Percentiles rank a stretch among this genome's conserved stretches.
Conservation (phyloP, 2,888 invertebrate genomes). For the Chloromyia formosa region DNA sequence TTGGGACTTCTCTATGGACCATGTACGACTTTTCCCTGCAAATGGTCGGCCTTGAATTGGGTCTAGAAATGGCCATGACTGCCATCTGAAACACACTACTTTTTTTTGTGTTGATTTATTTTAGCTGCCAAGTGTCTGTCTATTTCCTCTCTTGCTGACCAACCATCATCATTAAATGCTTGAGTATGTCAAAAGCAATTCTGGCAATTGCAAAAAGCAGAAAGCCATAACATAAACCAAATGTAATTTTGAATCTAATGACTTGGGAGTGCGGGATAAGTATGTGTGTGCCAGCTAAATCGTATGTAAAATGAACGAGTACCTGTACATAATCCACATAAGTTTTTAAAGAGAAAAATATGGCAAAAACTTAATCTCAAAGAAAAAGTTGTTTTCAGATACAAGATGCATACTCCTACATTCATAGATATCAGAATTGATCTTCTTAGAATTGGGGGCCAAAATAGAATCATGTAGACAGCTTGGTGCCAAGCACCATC, state of each 20-base stretch:
- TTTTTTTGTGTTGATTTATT: background rate
- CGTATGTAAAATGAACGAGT: too few species aligned
- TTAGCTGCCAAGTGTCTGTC: background rate
- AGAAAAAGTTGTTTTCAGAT: background rate
- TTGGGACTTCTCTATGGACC: background rate
- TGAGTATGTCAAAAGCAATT: constrained; percentile 23
- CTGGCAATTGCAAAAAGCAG: constrained; percentile 2
- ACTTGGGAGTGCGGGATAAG: too few species aligned
- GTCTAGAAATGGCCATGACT: constrained; percentile 26
- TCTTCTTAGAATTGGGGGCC: constrained; percentile 19
- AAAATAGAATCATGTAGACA: constrained; percentile 28
- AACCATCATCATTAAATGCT: constrained; percentile 19
- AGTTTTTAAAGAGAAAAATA: background rate
- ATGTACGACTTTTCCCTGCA: background rate
- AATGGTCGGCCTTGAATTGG: background rate
- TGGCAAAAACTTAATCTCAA: background rate
- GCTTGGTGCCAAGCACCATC: constrained; percentile 23
- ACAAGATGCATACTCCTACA: background rate
- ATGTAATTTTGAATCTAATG: too few species aligned
- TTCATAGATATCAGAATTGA: background rate
- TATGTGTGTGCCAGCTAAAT: too few species aligned
- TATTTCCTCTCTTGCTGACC: background rate
- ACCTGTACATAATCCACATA: background rate
- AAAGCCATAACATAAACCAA: background rate
- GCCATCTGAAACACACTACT: background rate